Evolutionary conservation across 2,113 vertebrate genomes (phyloP), one percentile per base, ranked within the genome.

Genomic region (Ptychochromis oligacanthus): DNA sequence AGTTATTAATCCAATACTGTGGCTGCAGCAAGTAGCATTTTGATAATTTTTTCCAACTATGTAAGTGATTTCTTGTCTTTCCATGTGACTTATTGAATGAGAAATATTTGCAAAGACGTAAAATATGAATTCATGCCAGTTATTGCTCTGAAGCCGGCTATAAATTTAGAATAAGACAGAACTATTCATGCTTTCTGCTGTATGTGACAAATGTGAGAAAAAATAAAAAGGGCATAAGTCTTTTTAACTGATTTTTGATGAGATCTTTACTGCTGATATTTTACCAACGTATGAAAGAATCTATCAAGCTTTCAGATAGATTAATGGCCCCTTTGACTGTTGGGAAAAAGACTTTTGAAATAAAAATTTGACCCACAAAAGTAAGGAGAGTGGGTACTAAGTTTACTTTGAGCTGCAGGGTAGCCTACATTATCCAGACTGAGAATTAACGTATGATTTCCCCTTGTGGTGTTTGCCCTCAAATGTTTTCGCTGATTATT

Each of bases 211-310:
- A 79, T 79, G 26, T 84, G 43, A 64, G 59, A 31, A 78, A 75
- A 81, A 79, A 76, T 77, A 15, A 64, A 87, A 85, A 61, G 13
- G 43, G 77, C 38, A 31, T 77, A 74, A 31, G 3, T 58, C 13
- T 72, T 80, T 20, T 22, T 34, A 52, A 64, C 11, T 36, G 26
- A 65, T 38, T 77, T 80, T 40, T 36, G 6, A 49, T 70, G 54
- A 58, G 77, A 22, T 56, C n/a, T 20, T 65, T 38, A 18, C 24
- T 52, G 8, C 28, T 7, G 46, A 75, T 64, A 38, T 49, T 57
- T 65, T 65, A 28, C 10, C 22, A 43, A 7, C 31, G 18, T 70
- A 55, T 70, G 9, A 70, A 81, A 65, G 18, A 22, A 77, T 77
- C 55, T 58, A 31, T 81, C n/a, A 67, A 22, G 40, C 11, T 54